Evolutionary conservation across 2,113 vertebrate genomes (phyloP).

Genomic region (Indri indri): DNA sequence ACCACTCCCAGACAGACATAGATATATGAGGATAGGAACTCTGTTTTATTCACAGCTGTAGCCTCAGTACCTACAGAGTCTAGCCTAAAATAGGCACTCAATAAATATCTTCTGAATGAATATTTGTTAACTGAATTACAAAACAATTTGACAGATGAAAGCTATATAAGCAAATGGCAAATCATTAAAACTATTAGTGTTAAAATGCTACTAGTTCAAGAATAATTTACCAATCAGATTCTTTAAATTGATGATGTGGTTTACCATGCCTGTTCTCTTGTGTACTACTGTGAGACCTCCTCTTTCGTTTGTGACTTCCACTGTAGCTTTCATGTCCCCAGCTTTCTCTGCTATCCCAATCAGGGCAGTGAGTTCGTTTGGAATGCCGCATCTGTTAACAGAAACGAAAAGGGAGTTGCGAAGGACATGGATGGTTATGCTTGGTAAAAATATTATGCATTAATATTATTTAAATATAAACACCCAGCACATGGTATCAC

Average conservation of each 20-base stretch:
- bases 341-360: conserved; percentile 88
- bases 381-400: conserved; percentile 91
- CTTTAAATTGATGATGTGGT: conserved; percentile 80
- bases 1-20: background rate
- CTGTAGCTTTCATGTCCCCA: conserved; percentile 89
- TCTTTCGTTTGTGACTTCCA: conserved; percentile 87
- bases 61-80: background rate
- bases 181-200: background rate
- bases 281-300: conserved; percentile 92
- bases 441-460: background rate
- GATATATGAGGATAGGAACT: background rate
- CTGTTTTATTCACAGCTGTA: background rate
- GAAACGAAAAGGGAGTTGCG: background rate
- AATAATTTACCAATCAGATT: conserved; percentile 89
- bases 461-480: background rate
- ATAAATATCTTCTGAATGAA: background rate
- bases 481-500: background rate
- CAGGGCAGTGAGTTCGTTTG: conserved; percentile 87
- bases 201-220: conserved; percentile 58
- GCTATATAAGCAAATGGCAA: conserved; percentile 52
- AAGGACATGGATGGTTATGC: background rate
- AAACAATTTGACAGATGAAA: conserved; percentile 42
- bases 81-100: background rate
- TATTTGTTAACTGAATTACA: conserved; percentile 12
- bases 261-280: conserved; percentile 90